A percentile compares a stretch with the other conserved stretches of the same genome.
Evolutionary conservation across 2,888 invertebrate species (phyloP).

Genomic region (Cataglyphis livida): DNA sequence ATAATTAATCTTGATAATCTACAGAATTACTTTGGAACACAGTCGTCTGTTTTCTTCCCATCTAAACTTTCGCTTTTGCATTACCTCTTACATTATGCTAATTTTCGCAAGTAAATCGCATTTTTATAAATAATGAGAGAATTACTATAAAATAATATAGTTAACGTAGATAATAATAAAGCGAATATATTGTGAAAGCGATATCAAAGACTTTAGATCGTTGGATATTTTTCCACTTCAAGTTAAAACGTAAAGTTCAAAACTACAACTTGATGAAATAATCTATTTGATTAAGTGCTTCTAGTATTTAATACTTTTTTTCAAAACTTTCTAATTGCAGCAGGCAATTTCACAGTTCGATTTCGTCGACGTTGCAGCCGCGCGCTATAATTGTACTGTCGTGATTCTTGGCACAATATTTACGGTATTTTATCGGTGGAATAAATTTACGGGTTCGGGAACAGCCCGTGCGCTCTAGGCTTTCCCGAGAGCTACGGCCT

Average conservation of each 20-base stretch:
- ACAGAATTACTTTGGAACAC: slow-evolving; percentile 1
- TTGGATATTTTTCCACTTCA: background rate
- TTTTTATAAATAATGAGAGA: background rate
- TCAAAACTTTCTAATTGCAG: background rate
- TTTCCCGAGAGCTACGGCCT: slow-evolving; percentile 18
- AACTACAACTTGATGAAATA: background rate
- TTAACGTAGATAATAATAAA: background rate
- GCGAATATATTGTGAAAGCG: background rate
- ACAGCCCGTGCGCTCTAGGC: slow-evolving; percentile 1
- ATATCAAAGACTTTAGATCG: background rate
- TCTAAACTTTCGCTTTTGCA: slow-evolving; percentile 28
- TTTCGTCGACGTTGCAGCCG: background rate
- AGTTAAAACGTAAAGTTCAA: background rate
- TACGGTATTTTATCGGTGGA: slow-evolving; percentile 16
- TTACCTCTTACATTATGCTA: slow-evolving; percentile 14
- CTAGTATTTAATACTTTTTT: background rate
- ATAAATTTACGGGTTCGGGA: slow-evolving; percentile 33
- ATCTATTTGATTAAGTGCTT: slow-evolving; percentile 3
- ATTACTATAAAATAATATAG: background rate
- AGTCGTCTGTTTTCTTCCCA: slow-evolving; percentile 4
- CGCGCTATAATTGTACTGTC: slow-evolving; percentile 19
- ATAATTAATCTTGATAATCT: slow-evolving; percentile 26
- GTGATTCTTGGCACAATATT: background rate
- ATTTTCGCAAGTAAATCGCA: background rate
- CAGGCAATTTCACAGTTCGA: background rate